These are phyloP conservation scores for Phoenicopterus ruber DNA, from an alignment of 2,113 vertebrate genomes.

Conservation along the genomic window DNA sequence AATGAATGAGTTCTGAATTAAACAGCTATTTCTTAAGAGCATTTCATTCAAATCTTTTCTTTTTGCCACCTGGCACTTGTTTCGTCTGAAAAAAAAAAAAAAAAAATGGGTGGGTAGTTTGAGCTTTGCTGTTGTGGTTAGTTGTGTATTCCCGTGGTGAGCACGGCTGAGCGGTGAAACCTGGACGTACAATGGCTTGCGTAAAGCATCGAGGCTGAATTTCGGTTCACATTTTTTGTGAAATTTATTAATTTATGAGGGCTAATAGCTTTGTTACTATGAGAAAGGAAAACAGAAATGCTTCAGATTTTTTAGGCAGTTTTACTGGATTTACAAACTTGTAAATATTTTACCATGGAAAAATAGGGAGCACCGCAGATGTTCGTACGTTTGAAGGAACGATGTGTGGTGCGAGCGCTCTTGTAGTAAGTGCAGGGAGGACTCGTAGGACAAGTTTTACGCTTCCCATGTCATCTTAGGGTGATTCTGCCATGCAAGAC, in stretches of 20 bases:
- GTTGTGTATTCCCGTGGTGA: neutral
- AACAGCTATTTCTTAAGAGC: conserved; percentile 75
- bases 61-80: conserved; percentile 72
- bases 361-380: neutral
- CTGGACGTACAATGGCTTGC: neutral
- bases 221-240: neutral
- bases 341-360: conserved; percentile 25
- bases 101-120: neutral
- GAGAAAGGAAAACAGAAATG: neutral
- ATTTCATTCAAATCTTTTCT: conserved; percentile 67
- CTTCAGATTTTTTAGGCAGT: neutral
- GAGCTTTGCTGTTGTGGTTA: neutral
- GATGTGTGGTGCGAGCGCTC: neutral
- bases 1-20: conserved; percentile 79
- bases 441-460: neutral
- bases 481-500: neutral
- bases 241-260: neutral
- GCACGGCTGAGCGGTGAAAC: neutral
- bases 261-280: neutral
- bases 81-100: conserved; percentile 17
- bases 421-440: neutral
- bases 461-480: neutral
- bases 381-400: neutral
- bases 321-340: conserved; percentile 1
- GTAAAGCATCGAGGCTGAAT: neutral